These are phyloP conservation scores for Anneissia japonica DNA, from an alignment of 35 echinoderm and acorn worm genomes.

Conservation along the genomic window DNA sequence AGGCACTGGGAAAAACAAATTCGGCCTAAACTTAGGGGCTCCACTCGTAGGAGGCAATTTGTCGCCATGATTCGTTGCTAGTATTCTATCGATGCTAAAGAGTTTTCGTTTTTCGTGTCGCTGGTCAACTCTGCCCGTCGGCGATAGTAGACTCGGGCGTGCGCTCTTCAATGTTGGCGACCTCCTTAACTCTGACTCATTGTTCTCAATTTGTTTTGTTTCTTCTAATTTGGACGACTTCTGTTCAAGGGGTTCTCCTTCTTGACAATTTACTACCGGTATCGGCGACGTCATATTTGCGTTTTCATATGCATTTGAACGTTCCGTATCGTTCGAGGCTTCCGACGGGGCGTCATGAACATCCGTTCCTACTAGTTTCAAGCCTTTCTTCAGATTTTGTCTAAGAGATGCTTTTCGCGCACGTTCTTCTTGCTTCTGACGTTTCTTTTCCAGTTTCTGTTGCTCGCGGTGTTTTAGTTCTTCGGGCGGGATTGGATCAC, in stretches of 20 bases:
- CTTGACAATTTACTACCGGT: neutral
- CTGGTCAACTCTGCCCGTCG: neutral
- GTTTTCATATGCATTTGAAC: neutral
- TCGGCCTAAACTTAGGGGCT: neutral
- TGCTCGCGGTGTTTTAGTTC: conserved; percentile 76
- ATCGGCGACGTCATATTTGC: neutral
- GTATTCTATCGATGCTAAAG: neutral
- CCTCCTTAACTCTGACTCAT: neutral
- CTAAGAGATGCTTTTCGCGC: conserved; percentile 20
- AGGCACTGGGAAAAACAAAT: neutral
- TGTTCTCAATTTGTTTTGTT: neutral
- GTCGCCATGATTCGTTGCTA: neutral
- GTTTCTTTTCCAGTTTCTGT: conserved; percentile 64
- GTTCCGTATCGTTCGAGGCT: neutral
- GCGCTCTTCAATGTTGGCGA: neutral
- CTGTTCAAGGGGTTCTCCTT: neutral
- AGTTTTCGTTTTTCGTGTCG: neutral
- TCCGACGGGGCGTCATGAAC: conserved; percentile 3
- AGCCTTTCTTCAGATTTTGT: neutral
- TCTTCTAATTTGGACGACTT: neutral
- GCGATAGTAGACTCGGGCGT: neutral
- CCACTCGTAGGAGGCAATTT: neutral
- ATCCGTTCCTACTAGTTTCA: neutral
- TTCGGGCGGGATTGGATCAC: conserved; percentile 84
- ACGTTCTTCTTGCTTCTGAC: conserved; percentile 74